Percentiles rank a stretch among this genome's conserved stretches.
Conservation (phyloP, 2,113 vertebrate genomes). For the Miniopterus natalensis region DNA sequence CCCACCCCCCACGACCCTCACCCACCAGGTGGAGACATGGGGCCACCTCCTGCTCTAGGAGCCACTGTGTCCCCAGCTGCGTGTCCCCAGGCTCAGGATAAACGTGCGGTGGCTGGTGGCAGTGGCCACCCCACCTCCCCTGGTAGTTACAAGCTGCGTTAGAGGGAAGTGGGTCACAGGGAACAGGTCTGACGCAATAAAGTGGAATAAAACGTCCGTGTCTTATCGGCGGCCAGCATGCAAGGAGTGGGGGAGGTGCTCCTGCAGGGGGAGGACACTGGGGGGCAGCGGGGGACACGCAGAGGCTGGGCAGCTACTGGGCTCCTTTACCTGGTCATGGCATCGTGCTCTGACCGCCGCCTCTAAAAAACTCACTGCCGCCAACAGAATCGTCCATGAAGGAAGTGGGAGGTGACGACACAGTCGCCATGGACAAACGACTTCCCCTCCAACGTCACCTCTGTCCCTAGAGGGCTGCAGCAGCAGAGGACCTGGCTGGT, state of each 20-base stretch:
- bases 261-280: background rate
- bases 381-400: background rate
- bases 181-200: background rate
- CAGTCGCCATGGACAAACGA: rapidly evolving
- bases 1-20: rapidly evolving
- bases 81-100: background rate
- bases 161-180: constrained; percentile 70
- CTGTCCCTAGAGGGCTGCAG: background rate
- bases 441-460: rapidly evolving
- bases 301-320: background rate
- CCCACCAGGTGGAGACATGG: rapidly evolving
- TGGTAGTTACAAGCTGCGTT: background rate
- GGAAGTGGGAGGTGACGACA: background rate
- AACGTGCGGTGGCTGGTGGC: background rate
- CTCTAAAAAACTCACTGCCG: background rate
- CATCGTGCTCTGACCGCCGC: rapidly evolving
- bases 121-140: background rate
- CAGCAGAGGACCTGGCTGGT: too few species aligned
- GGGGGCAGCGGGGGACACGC: background rate
- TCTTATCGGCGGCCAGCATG: background rate
- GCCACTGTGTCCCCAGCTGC: background rate
- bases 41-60: background rate
- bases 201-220: rapidly evolving
- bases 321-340: rapidly evolving
- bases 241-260: rapidly evolving